Percentiles rank a stretch among this genome's conserved stretches.
Evolutionary conservation across 1,140 invertebrate species (phyloP).

Genomic region (Ylistrum balloti): DNA sequence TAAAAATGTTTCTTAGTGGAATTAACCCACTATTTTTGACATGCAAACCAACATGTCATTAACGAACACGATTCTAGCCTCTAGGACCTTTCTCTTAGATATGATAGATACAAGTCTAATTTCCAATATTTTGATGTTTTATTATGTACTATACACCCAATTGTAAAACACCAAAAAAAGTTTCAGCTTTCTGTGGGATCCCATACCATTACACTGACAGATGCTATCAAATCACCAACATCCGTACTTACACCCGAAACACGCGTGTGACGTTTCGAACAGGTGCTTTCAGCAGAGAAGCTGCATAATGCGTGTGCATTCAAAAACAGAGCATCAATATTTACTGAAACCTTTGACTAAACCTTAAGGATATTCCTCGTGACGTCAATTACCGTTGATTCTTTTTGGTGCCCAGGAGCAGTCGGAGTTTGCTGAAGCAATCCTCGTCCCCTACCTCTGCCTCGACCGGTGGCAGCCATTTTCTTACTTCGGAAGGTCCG

Average conservation of each 20-base stretch:
- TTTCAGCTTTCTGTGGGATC: too few species aligned
- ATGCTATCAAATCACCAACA: too few species aligned
- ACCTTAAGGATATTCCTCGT: not conserved
- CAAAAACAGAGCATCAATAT: not conserved
- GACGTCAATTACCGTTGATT: not conserved
- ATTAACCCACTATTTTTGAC: too few species aligned
- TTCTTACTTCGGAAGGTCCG: not conserved
- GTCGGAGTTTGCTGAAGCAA: not conserved
- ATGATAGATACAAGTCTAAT: too few species aligned
- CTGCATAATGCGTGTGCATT: not conserved
- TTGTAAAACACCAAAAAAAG: too few species aligned
- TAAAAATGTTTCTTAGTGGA: too few species aligned
- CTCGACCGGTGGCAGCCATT: constrained; percentile 21
- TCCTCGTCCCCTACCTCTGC: constrained; percentile 15
- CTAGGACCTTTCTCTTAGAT: too few species aligned
- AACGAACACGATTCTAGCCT: too few species aligned
- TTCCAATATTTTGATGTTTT: too few species aligned
- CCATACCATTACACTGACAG: too few species aligned
- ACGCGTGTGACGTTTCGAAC: not conserved
- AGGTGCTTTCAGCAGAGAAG: not conserved
- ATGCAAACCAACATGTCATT: too few species aligned
- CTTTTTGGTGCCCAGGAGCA: not conserved
- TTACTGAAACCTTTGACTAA: not conserved
- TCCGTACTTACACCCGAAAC: not conserved
- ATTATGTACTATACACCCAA: too few species aligned